Percentiles rank a stretch among this genome's conserved stretches.
These are phyloP conservation scores for Tyria jacobaeae DNA, from an alignment of 2,888 invertebrate species.

Conservation along the genomic window DNA sequence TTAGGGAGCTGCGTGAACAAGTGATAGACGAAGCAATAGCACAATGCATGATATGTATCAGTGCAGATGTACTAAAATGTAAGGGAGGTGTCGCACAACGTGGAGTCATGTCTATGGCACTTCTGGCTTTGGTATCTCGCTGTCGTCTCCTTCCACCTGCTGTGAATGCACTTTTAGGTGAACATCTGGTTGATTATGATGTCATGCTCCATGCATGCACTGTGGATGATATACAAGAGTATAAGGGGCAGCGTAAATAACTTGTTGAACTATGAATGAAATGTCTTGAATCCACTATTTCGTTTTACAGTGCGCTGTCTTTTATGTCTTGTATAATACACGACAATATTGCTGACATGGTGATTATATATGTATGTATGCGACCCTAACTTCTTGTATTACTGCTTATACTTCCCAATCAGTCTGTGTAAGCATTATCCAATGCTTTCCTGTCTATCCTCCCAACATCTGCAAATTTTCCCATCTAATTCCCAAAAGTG, in stretches of 20 bases:
- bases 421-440: too few relatives aligned
- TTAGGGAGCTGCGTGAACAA: background rate
- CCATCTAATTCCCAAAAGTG: too few relatives aligned
- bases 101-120: background rate
- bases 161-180: conserved; percentile 10
- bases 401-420: too few relatives aligned
- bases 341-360: background rate
- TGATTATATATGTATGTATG: background rate
- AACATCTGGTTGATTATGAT: conserved; percentile 7
- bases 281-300: background rate
- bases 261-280: too few relatives aligned
- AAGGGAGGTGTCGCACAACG: conserved; percentile 3
- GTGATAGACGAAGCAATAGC: background rate
- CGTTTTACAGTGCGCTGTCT: background rate
- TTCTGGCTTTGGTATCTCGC: background rate
- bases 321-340: background rate
- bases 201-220: conserved; percentile 6
- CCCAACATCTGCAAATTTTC: too few relatives aligned
- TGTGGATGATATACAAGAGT: conserved; percentile 2
- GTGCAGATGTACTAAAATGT: conserved; percentile 16
- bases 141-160: conserved; percentile 3
- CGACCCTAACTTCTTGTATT: too few relatives aligned
- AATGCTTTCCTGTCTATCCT: too few relatives aligned
- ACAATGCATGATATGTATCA: background rate
- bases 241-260: background rate